Evolutionary conservation across 2,888 invertebrate genomes (phyloP), one percentile per base, ranked within the genome.

Genomic region (Eupithecia insigniata): DNA sequence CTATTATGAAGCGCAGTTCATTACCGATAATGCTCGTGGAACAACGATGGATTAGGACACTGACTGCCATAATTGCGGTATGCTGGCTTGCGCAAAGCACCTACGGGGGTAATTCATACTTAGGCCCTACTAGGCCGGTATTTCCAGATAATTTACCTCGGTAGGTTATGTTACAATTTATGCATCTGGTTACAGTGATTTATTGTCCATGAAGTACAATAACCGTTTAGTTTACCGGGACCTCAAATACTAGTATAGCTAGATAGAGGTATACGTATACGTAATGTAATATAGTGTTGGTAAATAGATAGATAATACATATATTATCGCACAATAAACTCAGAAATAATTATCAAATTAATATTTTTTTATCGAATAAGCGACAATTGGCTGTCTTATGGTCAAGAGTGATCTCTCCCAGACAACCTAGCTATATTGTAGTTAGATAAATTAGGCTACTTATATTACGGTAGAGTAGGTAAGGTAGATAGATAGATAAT

Each of bases 11-110:
- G 73, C 67, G 70, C 67, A 73, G 79, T 83, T 83, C 83, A 84
- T 85, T 87, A 85, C 80, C 80, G 82, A 81, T 83, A 84, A 84
- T 81, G 80, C 60, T 71, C 66, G 66, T 68, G 82, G 83, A 83
- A 83, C 82, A 83, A 77, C 80, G 78, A 76, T 80, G 78, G 82
- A 85, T 84, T 83, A 82, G 81, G 80, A 71, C 78, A 77, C 72
- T 73, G 72, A 76, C 79, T 75, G 72, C 76, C 71, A 79, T 82
- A 82, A 84, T 85, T 83, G 79, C 78, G 61, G 78, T 77, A 70
- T 76, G 77, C 78, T 76, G 66, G 76, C 75, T 83, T 84, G 81
- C 82, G 82, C 78, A 82, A 82, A 81, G 70, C 79, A 74, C 69
- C 55, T 58, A 65, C 55, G 58, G 73, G 69, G 75, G 69, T 72